phyloP scores from a whole-genome alignment of 2,113 vertebrate species.

The Scolopax mira region DNA sequence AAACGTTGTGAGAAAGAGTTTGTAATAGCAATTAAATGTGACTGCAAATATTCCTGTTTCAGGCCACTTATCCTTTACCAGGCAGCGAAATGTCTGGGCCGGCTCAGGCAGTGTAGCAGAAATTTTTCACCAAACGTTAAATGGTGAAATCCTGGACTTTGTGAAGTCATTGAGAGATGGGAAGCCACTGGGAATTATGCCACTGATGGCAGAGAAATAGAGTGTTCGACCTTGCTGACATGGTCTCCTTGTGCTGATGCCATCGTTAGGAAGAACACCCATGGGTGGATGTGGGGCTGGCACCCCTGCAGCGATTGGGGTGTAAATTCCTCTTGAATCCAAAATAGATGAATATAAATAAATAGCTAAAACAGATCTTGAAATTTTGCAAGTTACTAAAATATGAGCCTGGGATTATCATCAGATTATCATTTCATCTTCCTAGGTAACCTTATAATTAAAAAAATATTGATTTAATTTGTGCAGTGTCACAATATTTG shows the following conservation, averaged over 20 bases:
- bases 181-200: neutral
- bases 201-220: neutral
- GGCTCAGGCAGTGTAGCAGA: neutral
- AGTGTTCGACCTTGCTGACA: neutral
- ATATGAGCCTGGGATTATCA: neutral
- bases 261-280: neutral
- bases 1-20: neutral
- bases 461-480: slow-evolving; percentile 10
- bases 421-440: neutral
- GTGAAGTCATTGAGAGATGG: neutral
- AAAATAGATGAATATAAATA: neutral
- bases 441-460: neutral
- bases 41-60: neutral
- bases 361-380: neutral
- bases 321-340: neutral
- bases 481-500: neutral
- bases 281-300: neutral
- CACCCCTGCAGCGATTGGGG: accelerated
- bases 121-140: neutral
- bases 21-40: neutral
- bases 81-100: neutral
- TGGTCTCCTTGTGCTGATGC: neutral
- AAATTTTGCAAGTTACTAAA: neutral
- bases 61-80: neutral
- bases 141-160: neutral